Base-by-base conservation (phyloP, 2,797 vertebrate genomes). In the Periparus ater region DNA sequence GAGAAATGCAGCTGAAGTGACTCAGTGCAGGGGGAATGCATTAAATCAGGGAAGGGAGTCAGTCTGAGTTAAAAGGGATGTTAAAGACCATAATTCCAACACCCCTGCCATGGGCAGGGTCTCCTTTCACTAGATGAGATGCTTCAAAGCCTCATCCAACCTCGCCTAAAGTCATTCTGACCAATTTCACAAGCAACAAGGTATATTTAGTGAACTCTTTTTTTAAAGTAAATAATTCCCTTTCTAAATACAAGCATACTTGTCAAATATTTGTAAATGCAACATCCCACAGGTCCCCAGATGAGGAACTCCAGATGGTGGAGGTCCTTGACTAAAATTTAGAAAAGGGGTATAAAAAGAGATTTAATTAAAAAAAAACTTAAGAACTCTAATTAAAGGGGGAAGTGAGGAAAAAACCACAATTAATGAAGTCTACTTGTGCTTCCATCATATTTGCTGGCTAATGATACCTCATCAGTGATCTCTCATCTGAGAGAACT, bases 381-480 rank as follows among this genome's bases (percentile, higher is more conserved):
- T 7, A 44, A 16, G 1, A 60, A 8, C 11, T 25, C 16, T 53
- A 44, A 67, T 60, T 34, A 40, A 20, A 4, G 7, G 13, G 17
- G 34, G 12, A 5, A 9, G 7, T 5, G 20, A 86, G 10, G 3
- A 4, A 25, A 44, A 44, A 36, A 3, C 0, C 19, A 47, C 14
- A 13, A 7, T 17, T 30, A 68, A 78, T 22, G 3, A 40, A 29
- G 50, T 20, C 13, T 17, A 53, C 7, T 63, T 40, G 9, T 27
- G 40, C 4, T 77, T 79, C 45, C 26, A 65, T 36, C 23, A 13
- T 5, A 4, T n/a, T 4, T 84, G 38, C 45, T n/a, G n/a, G 6
- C 38, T 61, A 26, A 74, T 68, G 19, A 42, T 13, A 55, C 5
- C 25, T 29, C 4, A 5, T 27, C 25, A 27, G 13, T 40, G 38